Evolutionary conservation across 2,113 vertebrate genomes (phyloP).

Genomic region (Phylloscopus whistleri): DNA sequence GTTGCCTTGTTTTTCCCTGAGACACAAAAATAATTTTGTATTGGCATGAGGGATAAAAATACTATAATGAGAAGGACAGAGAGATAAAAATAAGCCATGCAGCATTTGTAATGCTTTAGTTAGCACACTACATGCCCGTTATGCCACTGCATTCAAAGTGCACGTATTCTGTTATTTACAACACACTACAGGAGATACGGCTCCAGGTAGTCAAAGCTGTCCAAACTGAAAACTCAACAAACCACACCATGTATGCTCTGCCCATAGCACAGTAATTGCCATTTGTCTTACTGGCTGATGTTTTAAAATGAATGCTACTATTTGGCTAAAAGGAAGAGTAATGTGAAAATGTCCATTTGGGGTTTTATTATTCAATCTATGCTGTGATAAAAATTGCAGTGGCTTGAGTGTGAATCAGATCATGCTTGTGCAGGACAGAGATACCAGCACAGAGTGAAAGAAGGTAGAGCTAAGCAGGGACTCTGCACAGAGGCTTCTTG

Average conservation of each 20-base stretch:
- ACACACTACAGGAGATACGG: accelerated
- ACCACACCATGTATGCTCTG: background rate
- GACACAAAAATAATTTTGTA: slow-evolving; percentile 12
- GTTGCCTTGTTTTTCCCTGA: background rate
- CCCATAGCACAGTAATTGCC: background rate
- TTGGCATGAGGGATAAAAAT: slow-evolving; percentile 23
- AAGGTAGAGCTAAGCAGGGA: background rate
- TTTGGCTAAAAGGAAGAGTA: background rate
- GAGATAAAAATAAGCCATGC: slow-evolving; percentile 39
- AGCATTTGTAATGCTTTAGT: slow-evolving; percentile 5
- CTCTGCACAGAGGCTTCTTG: background rate
- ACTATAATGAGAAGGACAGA: background rate
- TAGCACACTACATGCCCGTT: background rate
- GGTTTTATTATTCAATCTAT: background rate
- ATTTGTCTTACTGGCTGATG: background rate
- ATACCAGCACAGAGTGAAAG: background rate
- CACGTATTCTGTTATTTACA: background rate
- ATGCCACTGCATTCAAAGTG: background rate
- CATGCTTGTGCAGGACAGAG: background rate
- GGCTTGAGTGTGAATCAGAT: background rate
- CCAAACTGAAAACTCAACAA: background rate
- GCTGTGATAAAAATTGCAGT: background rate
- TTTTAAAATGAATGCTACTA: background rate
- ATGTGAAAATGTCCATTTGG: background rate
- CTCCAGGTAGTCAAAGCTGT: background rate